Base-by-base conservation (phyloP, 1,140 invertebrate species). In the Diploscapter pachys region DNA sequence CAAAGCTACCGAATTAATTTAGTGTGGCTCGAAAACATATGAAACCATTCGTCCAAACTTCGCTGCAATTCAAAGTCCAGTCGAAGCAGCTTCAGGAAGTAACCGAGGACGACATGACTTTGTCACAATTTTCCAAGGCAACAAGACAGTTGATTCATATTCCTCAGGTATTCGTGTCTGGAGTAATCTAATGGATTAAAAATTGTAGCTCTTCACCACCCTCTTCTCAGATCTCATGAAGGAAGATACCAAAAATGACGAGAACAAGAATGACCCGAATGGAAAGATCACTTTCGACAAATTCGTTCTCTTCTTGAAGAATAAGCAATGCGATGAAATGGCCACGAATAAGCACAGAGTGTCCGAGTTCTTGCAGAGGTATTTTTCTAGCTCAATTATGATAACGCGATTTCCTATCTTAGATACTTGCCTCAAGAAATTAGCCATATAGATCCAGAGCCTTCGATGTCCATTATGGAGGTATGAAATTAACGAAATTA, bases 11-110 rank as follows among this genome's bases (percentile, higher is more conserved):
- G 31, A 31, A 1, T 31, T 31, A 31, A 31, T 82, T 64, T 66
- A 85, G 83, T 6, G 76, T 85, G 8, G 76, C 79, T 31, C 76
- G 85, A 48, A 80, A 81, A 70, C 80, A 86, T 57, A 81, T 85
- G 84, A 85, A 85, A 71, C 83, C 83, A 9, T 85, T 86, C 63
- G 81, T 85, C 54, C 83, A 85, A 75, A 80, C 82, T 1, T 82
- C 68, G 54, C 68, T 85, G 13, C 83, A 85, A 76, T 85, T 71
- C 73, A 85, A 85, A 78, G 79, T 83, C 9, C 74, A 78, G 59
- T 82, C 82, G 6, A 80, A 79, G 55, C 80, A 82, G 59, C 69
- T 84, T 8, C 83, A 85, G 69, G 82, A 85, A 72, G 74, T 85
- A 9, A 79, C 81, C 8, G 83, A 84, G 63, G 82, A 79, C 51